Conservation (phyloP, 2,113 vertebrate genomes). For the Merops nubicus region DNA sequence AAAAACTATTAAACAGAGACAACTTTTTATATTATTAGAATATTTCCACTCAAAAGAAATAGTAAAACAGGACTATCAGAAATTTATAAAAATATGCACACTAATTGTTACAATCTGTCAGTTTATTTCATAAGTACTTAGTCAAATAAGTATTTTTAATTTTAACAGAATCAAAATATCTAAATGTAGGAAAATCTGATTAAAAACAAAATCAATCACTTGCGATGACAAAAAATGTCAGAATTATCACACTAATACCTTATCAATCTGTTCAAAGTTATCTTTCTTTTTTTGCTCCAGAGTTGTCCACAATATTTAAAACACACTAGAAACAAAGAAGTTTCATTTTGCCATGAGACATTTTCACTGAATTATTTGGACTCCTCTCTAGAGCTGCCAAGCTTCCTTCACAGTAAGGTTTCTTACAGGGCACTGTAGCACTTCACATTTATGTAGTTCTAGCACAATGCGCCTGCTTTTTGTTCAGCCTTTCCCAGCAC, state of each 20-base stretch:
- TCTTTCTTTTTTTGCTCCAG: not conserved
- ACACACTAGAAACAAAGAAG: not conserved
- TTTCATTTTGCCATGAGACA: not conserved
- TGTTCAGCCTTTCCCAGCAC: not conserved
- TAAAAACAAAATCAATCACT: not conserved
- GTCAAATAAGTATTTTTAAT: not conserved
- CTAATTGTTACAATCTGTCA: not conserved
- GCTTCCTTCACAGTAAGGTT: not conserved
- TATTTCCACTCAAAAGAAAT: not conserved
- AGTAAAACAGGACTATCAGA: not conserved
- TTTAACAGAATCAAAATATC: not conserved
- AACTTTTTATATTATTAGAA: not conserved
- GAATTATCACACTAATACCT: not conserved
- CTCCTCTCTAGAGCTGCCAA: not conserved
- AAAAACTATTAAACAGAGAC: not conserved
- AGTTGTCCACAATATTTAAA: not conserved
- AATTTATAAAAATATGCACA: not conserved
- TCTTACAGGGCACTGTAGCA: not conserved
- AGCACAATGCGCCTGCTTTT: not conserved
- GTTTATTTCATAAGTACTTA: not conserved
- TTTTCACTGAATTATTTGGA: not conserved
- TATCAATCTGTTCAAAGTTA: not conserved
- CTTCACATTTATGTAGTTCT: not conserved
- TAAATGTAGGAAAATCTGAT: not conserved
- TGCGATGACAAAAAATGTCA: not conserved